A percentile compares a stretch with the other conserved stretches of the same genome.
These are phyloP conservation scores for Zaprionus lachaisei DNA, from an alignment of 1,140 invertebrate genomes.

Conservation along the genomic window DNA sequence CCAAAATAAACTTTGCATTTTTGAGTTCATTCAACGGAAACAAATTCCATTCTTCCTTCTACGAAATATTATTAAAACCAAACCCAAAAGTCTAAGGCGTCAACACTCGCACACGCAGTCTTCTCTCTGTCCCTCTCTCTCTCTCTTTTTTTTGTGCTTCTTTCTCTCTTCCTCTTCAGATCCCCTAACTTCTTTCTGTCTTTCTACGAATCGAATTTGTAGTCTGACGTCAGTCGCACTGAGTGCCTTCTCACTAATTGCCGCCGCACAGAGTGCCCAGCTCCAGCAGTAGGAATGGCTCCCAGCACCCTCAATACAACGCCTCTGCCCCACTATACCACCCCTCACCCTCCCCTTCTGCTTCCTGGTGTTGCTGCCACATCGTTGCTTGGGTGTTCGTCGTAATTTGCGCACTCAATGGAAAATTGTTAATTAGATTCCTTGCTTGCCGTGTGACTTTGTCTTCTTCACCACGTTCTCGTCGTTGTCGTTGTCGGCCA, in stretches of 20 bases:
- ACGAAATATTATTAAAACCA: too few species aligned
- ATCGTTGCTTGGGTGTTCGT: slow-evolving; percentile 44
- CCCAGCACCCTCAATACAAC: background rate
- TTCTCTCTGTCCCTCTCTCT: too few species aligned
- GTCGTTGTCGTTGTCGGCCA: slow-evolving; percentile 38
- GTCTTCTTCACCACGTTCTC: slow-evolving; percentile 42
- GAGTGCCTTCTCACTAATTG: slow-evolving; percentile 5
- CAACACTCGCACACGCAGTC: too few species aligned
- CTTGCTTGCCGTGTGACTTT: slow-evolving; percentile 78
- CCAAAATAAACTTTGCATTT: too few species aligned
- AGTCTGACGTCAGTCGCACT: slow-evolving; percentile 2
- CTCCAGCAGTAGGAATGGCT: background rate
- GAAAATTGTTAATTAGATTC: slow-evolving; percentile 83
- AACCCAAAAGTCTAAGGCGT: too few species aligned
- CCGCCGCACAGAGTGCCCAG: slow-evolving; percentile 4
- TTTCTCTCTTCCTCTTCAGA: background rate
- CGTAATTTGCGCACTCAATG: slow-evolving; percentile 82
- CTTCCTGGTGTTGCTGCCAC: slow-evolving; percentile 30
- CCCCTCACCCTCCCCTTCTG: background rate
- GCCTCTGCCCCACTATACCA: background rate
- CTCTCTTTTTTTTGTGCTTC: background rate
- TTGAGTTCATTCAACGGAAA: too few species aligned
- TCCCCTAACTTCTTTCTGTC: background rate
- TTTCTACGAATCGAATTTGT: slow-evolving; percentile 4
- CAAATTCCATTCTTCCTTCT: too few species aligned